A percentile compares a stretch with the other conserved stretches of the same genome.
These are phyloP conservation scores for Empidonax traillii DNA, from an alignment of 2,113 vertebrate genomes.

Conservation along the genomic window DNA sequence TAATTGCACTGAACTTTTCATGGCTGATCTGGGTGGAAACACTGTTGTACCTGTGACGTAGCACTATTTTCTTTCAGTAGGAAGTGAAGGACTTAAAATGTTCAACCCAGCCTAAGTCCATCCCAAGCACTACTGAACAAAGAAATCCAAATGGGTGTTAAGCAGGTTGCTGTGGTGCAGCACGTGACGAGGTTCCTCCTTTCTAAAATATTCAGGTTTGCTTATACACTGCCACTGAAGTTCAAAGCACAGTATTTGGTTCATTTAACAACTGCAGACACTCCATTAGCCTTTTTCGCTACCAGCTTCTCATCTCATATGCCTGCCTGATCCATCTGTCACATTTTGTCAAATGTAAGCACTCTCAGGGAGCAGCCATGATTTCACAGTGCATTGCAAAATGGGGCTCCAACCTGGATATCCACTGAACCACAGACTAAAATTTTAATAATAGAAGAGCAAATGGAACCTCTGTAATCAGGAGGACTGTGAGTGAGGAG, in stretches of 20 bases:
- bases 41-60: not conserved
- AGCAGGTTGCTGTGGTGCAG: not conserved
- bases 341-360: not conserved
- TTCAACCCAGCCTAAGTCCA: not conserved
- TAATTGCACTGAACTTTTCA: not conserved
- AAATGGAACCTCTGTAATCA: not conserved
- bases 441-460: not conserved
- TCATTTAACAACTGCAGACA: conserved; percentile 63
- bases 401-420: conserved; percentile 33
- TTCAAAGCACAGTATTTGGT: conserved; percentile 43
- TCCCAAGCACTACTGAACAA: not conserved
- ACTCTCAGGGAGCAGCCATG: not conserved
- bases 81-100: not conserved
- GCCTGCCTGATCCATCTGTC: conserved; percentile 54
- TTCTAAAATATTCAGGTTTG: conserved; percentile 34
- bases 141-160: not conserved
- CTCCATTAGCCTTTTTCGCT: conserved; percentile 49
- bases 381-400: not conserved
- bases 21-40: not conserved
- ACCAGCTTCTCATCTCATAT: conserved; percentile 32
- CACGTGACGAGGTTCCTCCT: not conserved
- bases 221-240: not conserved
- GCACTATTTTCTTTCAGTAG: not conserved
- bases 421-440: conserved; percentile 10
- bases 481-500: not conserved